Evolutionary conservation across 1,140 invertebrate species (phyloP), one percentile per base, ranked within the genome.

Genomic region (Drosophila micromelanica): DNA sequence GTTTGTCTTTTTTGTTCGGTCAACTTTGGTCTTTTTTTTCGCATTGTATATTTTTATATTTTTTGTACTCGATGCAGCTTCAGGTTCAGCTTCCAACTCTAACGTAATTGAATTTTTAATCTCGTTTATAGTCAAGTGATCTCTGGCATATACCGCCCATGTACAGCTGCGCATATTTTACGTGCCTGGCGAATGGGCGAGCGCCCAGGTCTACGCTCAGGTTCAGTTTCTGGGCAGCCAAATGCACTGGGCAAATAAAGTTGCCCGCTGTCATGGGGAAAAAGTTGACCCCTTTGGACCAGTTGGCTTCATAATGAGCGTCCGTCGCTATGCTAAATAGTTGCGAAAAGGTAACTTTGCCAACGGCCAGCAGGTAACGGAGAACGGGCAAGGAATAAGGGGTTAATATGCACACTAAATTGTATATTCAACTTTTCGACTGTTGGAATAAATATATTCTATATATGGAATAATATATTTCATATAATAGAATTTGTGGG

Each of bases 111-210:
- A 89, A 89, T 89, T 89, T 89, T 89, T 89, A 89, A 89, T 89
- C 85, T 89, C 85, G 85, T 89, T 89, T 90, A 89, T 89, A 89
- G 85, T 89, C 85, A 89, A 89, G 85, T 89, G 85, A 89, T 89
- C 85, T 89, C 85, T 90, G 85, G 85, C 85, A 90, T 89, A 85
- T 52, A 82, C 76, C 89, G 61, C 54, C 46, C 81, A 67, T 80
- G 77, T 80, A 86, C 81, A 86, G 80, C 82, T 86, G 81, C 81
- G 81, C 81, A 86, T 86, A 86, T 86, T 86, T 86, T 86, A 86
- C 81, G 77, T 79, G 73, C 72, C 77, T 70, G 74, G 59, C 69
- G 54, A 32, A 56, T 62, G 17, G 52, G 74, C 51, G 57, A n/a
- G n/a, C n/a, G n/a, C n/a, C 76, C 46, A 43, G 54, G 76, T 74